Conservation (phyloP, 1,140 invertebrate genomes). For the Bathynomus jamesi region DNA sequence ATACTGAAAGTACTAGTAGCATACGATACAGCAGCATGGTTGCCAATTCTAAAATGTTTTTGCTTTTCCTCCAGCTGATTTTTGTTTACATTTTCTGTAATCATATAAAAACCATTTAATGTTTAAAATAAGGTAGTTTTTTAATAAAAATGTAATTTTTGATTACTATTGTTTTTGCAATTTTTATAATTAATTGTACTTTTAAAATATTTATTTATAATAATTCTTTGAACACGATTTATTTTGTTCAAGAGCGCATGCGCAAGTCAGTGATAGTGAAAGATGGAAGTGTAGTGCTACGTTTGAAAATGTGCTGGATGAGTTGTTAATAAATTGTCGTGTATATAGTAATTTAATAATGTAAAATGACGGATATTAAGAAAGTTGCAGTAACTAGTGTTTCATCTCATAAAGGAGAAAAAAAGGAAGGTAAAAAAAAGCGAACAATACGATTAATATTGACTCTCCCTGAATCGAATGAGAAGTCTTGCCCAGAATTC, state of each 20-base stretch:
- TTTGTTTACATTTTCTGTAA: neutral
- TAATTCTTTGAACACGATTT: no score
- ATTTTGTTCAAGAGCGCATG: no score
- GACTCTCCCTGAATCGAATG: conserved; percentile 17
- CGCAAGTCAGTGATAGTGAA: neutral
- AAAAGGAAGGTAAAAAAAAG: conserved; percentile 13
- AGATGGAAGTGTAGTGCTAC: neutral
- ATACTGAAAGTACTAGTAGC: no score
- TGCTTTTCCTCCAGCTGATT: neutral
- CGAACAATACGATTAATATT: conserved; percentile 12
- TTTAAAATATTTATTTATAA: no score
- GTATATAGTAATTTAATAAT: neutral
- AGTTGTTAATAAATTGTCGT: neutral
- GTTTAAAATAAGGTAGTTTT: no score
- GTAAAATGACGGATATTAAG: neutral
- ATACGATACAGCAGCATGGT: no score
- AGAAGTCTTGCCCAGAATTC: conserved; percentile 22
- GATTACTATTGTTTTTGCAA: no score
- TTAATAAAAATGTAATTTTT: no score
- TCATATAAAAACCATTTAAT: no score
- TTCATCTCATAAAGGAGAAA: neutral
- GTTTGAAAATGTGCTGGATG: neutral
- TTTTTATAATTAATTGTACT: no score
- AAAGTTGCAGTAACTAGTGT: neutral
- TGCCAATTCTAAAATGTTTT: no score